Evolutionary conservation across 2,888 invertebrate genomes (phyloP), one percentile per base, ranked within the genome.

Genomic region (Mesochorus sp.): DNA sequence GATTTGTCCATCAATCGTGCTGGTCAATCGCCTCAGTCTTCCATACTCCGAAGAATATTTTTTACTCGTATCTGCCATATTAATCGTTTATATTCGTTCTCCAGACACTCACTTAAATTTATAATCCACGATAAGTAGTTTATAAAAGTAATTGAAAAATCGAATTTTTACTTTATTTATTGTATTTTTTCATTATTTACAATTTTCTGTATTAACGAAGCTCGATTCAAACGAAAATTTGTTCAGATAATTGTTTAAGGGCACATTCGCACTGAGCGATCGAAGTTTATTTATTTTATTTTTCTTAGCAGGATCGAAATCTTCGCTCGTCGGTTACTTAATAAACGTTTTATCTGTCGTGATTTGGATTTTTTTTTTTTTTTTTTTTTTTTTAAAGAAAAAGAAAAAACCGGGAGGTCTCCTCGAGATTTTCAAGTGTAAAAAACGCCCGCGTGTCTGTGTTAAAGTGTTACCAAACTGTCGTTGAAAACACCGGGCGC

Each of bases 21-120:
- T 94, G 6, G 95, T 95, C 26, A 95, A 89, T 81, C 95, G 92
- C 81, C 95, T 92, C 80, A 95, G 89, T 85, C 95, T 92, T 76
- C 92, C 93, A 83, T 96, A 96, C 87, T 95, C 96, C 83, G 94
- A 93, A 12, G 93, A 93, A 89, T 96, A 96, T 64, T 88, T 90
- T 80, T 88, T 88, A 76, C 91, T 91, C 4, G 88, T 84, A 49
- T 90, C 90, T 26, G 87, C 84, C 90, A 90, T 90, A 28, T 51
- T 39, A 34, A 37, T 39, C 6, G 17, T 37, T 19, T 4, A 2
- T 8, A 5, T 64, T 24, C 34, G 34, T n/a, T 5, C 26, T 59
- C 6, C 24, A 34, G 17, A 57, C 53, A 51, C 59, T 8, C 47
- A 42, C 55, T 12, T n/a, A n/a, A n/a, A n/a, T n/a, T n/a, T n/a